Evolutionary conservation across 1,140 invertebrate genomes (phyloP), one percentile per base, ranked within the genome.

Genomic region (Physella acuta): DNA sequence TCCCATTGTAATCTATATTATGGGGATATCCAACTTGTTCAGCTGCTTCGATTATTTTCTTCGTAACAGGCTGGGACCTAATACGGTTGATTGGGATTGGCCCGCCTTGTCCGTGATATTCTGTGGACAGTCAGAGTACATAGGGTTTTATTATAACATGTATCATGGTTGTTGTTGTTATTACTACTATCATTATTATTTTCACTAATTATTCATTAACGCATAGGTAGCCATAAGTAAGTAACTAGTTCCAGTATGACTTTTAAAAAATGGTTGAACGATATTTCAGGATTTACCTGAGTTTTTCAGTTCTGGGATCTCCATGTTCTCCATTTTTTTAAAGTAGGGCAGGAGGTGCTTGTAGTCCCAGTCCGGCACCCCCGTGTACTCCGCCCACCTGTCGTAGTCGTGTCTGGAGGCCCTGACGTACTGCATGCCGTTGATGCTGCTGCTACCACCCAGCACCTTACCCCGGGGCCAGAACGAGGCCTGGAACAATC

Each of bases 331-430:
- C 0, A 92, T 93, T 80, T 94, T 95, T 78, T 94, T 93, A 83
- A 97, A 97, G 78, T 97, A 97, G 56, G 93, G 91, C 0, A 96
- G 82, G 0, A 92, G 90, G 49, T 94, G 91, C 62, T 91, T 89
- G 72, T 90, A 94, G 2, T 91, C 90, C 96, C 96, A 99, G 2
- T 94, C 95, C 0, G 89, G 88, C 79, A 95, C 96, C 0, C 95
- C 96, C 26, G 91, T 81, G 26, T 91, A 81, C 0, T 88, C 84
- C 78, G 93, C 93, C 96, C 96, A 99, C 11, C 87, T 87, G 76
- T 98, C 93, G 79, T 97, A 99, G 81, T 98, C 96, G 70, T 89
- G 89, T 71, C 89, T 90, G 78, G 96, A 96, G 0, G 95, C 96
- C 24, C 96, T 87, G 20, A 72, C 62, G 53, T 72, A 72, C 17